phyloP scores from a whole-genome alignment of 2,888 invertebrate species.

The Romanomermis culicivorax region DNA sequence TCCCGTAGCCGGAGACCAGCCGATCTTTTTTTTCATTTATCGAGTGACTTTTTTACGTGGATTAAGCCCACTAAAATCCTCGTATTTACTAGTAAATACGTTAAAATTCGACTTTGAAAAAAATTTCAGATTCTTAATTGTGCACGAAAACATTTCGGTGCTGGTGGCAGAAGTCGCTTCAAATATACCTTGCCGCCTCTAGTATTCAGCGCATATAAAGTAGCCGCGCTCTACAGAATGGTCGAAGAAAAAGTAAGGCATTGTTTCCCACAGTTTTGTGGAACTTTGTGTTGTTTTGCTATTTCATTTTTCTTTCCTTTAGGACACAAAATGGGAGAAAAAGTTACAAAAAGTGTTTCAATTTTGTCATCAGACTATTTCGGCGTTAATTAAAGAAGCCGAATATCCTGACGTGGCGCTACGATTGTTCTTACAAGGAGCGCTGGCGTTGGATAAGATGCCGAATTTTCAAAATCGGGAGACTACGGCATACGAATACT shows the following conservation, averaged over 20 bases:
- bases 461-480: conserved; percentile 78
- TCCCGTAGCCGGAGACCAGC: too few relatives aligned
- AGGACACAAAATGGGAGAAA: conserved; percentile 93
- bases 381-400: conserved; percentile 64
- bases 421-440: conserved; percentile 80
- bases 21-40: too few relatives aligned
- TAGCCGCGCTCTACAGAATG: conserved; percentile 60
- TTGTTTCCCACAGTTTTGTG: background rate
- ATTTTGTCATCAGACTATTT: conserved; percentile 86
- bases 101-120: background rate
- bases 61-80: too few relatives aligned
- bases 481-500: conserved; percentile 90
- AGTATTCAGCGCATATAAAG: conserved; percentile 70
- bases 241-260: conserved; percentile 29
- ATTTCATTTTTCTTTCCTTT: conserved; percentile 5
- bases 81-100: too few relatives aligned
- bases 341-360: conserved; percentile 95
- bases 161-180: conserved; percentile 69
- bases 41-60: too few relatives aligned
- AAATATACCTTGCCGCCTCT: conserved; percentile 78
- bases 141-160: conserved; percentile 64
- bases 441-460: conserved; percentile 41
- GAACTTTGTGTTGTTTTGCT: background rate
- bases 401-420: conserved; percentile 80
- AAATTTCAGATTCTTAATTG: conserved; percentile 56